Evolutionary conservation across 2,888 invertebrate genomes (phyloP).

Genomic region (Macrophya alboannulata): DNA sequence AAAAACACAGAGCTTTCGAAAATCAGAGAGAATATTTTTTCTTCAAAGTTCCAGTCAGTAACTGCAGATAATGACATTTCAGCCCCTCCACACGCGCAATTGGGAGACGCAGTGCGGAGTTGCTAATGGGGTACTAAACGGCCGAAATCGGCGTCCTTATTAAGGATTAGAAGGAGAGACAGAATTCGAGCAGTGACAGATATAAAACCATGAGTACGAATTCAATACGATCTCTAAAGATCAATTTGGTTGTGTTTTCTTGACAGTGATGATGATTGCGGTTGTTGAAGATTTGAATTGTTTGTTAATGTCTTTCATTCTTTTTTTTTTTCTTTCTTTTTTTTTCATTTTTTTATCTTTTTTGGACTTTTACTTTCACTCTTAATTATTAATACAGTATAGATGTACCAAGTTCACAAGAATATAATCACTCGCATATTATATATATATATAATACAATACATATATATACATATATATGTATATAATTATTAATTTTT

Average conservation of each 20-base stretch:
- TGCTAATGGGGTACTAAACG: conserved; percentile 56
- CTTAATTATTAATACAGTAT: conserved; percentile 40
- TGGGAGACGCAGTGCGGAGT: conserved; percentile 58
- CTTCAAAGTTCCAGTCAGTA: conserved; percentile 44
- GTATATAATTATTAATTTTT: conserved; percentile 23
- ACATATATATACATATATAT: not conserved
- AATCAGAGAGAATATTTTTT: conserved; percentile 37
- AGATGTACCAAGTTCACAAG: conserved; percentile 41
- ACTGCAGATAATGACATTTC: conserved; percentile 74
- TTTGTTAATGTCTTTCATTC: conserved; percentile 74
- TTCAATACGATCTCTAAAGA: conserved; percentile 64
- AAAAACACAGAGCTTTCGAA: conserved; percentile 12
- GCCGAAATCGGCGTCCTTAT: conserved; percentile 64
- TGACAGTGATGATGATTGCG: conserved; percentile 76
- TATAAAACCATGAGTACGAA: conserved; percentile 75
- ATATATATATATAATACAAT: not conserved
- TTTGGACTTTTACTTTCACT: conserved; percentile 52
- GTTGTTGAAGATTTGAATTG: conserved; percentile 78
- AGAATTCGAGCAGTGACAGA: conserved; percentile 63
- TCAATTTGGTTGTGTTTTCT: conserved; percentile 61
- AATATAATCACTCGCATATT: conserved; percentile 45
- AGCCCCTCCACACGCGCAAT: conserved; percentile 78
- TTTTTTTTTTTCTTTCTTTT: conserved; percentile 65
- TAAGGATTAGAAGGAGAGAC: conserved; percentile 63
- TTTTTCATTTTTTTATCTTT: conserved; percentile 66